Conservation (phyloP, 2,888 invertebrate species). For the Pimpla rufipes region DNA sequence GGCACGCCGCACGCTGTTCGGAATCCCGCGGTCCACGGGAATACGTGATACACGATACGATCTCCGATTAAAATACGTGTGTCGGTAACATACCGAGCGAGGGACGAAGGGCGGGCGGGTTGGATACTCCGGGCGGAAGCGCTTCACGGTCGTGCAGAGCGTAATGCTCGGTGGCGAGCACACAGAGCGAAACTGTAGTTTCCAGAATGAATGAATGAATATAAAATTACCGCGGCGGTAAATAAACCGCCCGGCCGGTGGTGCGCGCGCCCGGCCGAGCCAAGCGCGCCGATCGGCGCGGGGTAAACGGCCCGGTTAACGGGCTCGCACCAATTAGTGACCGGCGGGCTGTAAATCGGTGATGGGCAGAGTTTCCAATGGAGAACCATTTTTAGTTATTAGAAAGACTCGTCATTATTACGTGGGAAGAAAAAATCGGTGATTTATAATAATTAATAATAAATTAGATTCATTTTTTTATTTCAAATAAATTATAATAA, state of each 20-base stretch:
- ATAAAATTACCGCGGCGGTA: constrained; percentile 19
- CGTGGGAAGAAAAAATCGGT: too few relatives aligned
- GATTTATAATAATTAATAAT: too few relatives aligned
- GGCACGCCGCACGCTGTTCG: not conserved
- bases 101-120: not conserved
- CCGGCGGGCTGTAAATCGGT: too few relatives aligned
- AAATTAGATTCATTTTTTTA: too few relatives aligned
- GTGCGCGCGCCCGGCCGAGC: not conserved
- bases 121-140: constrained; percentile 36
- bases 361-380: too few relatives aligned
- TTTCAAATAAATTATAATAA: too few relatives aligned
- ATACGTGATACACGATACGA: constrained; percentile 52
- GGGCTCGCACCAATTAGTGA: not conserved
- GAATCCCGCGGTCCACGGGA: constrained; percentile 29
- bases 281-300: not conserved
- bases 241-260: not conserved
- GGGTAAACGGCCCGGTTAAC: not conserved
- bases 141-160: constrained; percentile 22
- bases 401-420: too few relatives aligned
- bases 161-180: not conserved
- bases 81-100: constrained; percentile 7
- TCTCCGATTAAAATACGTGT: constrained; percentile 48
- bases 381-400: too few relatives aligned
- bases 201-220: constrained; percentile 39
- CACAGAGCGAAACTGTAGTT: constrained; percentile 37